A percentile compares a stretch with the other conserved stretches of the same genome.
Evolutionary conservation across 2,113 vertebrate genomes (phyloP).

Genomic region (Megatriorchis doriae): DNA sequence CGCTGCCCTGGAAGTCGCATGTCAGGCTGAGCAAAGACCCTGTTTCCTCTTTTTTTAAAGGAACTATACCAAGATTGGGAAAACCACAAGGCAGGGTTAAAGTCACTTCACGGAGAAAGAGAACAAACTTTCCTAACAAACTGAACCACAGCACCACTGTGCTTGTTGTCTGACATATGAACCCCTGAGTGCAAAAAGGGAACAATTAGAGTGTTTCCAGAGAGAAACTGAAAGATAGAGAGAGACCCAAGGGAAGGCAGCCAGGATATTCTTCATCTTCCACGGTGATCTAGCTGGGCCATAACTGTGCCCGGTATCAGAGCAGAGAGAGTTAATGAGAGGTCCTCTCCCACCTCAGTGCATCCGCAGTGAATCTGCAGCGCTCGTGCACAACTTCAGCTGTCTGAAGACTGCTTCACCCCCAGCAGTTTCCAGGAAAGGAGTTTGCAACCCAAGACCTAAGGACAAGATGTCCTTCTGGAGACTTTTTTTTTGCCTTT

Average conservation of each 20-base stretch:
- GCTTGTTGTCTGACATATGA: background rate
- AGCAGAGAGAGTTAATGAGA: background rate
- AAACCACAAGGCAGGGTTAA: background rate
- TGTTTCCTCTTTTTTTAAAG: background rate
- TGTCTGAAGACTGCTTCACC: background rate
- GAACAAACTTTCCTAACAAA: background rate
- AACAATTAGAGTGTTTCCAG: background rate
- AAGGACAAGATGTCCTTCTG: background rate
- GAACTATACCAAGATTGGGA: background rate
- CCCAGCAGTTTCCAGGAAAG: background rate
- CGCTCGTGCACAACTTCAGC: rapidly evolving
- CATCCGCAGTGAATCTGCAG: background rate
- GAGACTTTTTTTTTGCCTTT: background rate
- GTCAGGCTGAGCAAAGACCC: background rate
- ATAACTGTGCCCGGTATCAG: background rate
- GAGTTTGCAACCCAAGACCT: background rate
- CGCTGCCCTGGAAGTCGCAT: background rate
- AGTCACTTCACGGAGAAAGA: background rate
- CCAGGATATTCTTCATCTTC: background rate
- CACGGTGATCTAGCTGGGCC: background rate
- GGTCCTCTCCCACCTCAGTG: background rate
- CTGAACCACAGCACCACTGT: background rate
- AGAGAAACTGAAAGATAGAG: background rate
- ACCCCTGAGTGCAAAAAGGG: background rate
- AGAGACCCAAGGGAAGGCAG: background rate